phyloP scores from a whole-genome alignment of 2,888 invertebrate species.

The Drosophila barbarae region DNA sequence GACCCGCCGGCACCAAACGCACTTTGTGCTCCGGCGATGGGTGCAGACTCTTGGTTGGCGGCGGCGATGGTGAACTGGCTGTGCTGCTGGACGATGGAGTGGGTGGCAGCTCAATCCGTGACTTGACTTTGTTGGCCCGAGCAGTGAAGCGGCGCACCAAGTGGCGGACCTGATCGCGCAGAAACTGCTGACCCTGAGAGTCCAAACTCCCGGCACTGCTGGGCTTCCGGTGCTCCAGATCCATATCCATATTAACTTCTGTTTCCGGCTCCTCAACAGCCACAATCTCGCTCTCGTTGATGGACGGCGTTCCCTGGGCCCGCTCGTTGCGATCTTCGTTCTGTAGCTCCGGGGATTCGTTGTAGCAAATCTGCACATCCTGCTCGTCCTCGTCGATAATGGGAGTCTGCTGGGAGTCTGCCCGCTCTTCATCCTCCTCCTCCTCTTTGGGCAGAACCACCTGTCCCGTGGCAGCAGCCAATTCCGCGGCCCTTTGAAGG shows the following conservation, averaged over 20 bases:
- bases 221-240: constrained; percentile 59
- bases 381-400: constrained; percentile 71
- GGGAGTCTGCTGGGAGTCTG: constrained; percentile 9
- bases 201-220: constrained; percentile 77
- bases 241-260: constrained; percentile 37
- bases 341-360: constrained; percentile 75
- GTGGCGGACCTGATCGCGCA: constrained; percentile 81
- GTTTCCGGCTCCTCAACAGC: constrained; percentile 54
- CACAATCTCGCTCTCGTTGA: constrained; percentile 72
- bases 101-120: constrained; percentile 83
- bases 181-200: constrained; percentile 77
- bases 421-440: constrained; percentile 61
- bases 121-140: constrained; percentile 82
- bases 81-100: constrained; percentile 82
- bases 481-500: constrained; percentile 49
- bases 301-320: constrained; percentile 55
- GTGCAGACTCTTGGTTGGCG: constrained; percentile 62
- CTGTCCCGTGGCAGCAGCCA: constrained; percentile 58
- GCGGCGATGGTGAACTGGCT: constrained; percentile 80
- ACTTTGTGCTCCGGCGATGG: constrained; percentile 59
- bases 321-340: constrained; percentile 77
- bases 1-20: constrained; percentile 56
- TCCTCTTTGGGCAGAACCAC: constrained; percentile 51
- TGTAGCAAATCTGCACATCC: constrained; percentile 78
- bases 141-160: constrained; percentile 83